Base-by-base conservation (phyloP, 2,888 invertebrate genomes). In the Dioctria linearis region DNA sequence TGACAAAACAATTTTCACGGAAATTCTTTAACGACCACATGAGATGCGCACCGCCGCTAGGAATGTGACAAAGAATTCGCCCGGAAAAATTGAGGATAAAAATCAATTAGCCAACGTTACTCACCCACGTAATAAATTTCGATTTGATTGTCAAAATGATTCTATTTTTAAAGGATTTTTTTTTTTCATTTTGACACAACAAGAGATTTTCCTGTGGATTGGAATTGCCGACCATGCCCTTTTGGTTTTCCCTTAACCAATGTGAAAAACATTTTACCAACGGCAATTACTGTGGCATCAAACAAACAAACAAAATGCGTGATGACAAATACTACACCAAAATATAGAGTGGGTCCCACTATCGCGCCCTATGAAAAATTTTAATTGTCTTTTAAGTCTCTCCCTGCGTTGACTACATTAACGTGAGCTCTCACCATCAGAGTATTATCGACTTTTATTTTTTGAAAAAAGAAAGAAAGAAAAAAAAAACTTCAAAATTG, bases 1-100 rank as follows among this genome's bases (percentile, higher is more conserved):
- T 82, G 82, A 82, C 82, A 82, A 82, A 82, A 82, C 80, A 82
- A 80, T 82, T 82, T 82, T 80, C 82, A 80, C 78, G 71, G 69
- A 80, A 80, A 71, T 80, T 82, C 78, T 80, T 76, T 80, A 57
- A 66, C 78, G 78, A 78, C 66, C 78, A 66, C 66, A 78, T 65
- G 75, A 61, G 75, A 57, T 75, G 57, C 59, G 43, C 59, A 43
- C n/a, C 25, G 25, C 25, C 25, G 25, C 25, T 13, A n/a, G 75
- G 75, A 75, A 75, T 75, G 75, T 9, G 59, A 3, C 75, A 75
- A 63, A 43, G 75, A 42, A 75, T 75, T 61, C 75, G 8, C 43
- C 43, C 13, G 59, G 75, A 75, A 59, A 75, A 75, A 75, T 75
- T 75, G 75, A 75, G 61, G 43, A 75, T 59, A 59, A 75, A 75